Evolutionary conservation across 1,140 invertebrate genomes (phyloP), one percentile per base, ranked within the genome.

Genomic region (Parasteatoda tepidariorum): DNA sequence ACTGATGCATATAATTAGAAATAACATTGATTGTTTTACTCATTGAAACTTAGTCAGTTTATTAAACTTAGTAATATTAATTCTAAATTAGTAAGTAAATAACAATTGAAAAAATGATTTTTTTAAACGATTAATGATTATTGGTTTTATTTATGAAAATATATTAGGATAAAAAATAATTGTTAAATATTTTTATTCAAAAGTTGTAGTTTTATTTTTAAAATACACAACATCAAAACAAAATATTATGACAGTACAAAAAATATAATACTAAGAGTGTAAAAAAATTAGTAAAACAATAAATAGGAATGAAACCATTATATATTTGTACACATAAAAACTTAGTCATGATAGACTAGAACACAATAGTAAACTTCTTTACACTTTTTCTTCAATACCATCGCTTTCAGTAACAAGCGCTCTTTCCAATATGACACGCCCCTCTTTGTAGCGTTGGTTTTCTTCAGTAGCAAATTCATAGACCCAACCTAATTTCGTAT

Each of bases 391-490:
- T 78, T 94, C 94, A 88, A 96, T 94, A 9, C 96, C 96, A 88
- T 97, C 96, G 71, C 93, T 94, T 89, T 97, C 96, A 2, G 94
- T 95, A 0, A 97, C 95, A 1, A 97, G 89, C 38, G 96, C 96
- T 86, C 95, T 90, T 88, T 98, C 96, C 48, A 99, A 90, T 86
- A 99, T 98, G 0, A 98, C 95, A 61, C 94, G 90, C 0, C 96
- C 96, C 91, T 98, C 96, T 90, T 98, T 98, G 88, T 99, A 99
- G 84, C 96, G 92, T 89, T 99, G 98, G 87, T 95, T 96, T 85
- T 99, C 97, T 88, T 99, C 97, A 6, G 95, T 98, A 1, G 98
- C 98, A 91, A 97, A 97, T 90, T 97, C 96, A 89, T 97, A 97
- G 85, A 97, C 94, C 96, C 96, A 98, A 15, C 96, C 96, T 3